Conservation (phyloP, 2,888 invertebrate genomes). For the Falcaria lacertinaria region DNA sequence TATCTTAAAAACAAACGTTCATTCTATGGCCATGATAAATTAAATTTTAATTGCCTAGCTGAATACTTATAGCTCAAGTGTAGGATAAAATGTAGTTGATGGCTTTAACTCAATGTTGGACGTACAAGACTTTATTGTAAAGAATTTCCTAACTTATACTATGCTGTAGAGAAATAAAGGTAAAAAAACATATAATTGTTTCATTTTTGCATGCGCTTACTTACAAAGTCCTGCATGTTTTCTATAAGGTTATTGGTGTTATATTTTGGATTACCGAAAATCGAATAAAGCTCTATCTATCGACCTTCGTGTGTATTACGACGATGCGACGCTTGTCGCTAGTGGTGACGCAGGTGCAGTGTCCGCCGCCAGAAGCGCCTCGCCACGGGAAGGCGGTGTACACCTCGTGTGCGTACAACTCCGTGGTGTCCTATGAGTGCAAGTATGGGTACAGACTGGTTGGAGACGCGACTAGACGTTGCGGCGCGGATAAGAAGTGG, state of each 20-base stretch:
- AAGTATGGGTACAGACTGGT: constrained; percentile 95
- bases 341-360: constrained; percentile 96
- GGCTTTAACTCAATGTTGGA: constrained; percentile 59
- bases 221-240: constrained; percentile 15
- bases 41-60: constrained; percentile 46
- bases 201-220: constrained; percentile 56
- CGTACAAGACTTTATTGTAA: constrained; percentile 54
- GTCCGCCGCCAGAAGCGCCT: constrained; percentile 94
- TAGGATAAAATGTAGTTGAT: constrained; percentile 53
- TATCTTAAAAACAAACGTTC: constrained; percentile 26
- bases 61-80: constrained; percentile 53
- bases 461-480: constrained; percentile 93
- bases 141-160: constrained; percentile 58
- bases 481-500: constrained; percentile 97
- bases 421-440: constrained; percentile 97
- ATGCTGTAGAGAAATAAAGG: constrained; percentile 71
- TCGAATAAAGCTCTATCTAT: constrained; percentile 43
- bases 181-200: constrained; percentile 53
- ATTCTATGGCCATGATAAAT: constrained; percentile 72
- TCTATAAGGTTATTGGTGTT: constrained; percentile 10
- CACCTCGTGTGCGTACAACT: constrained; percentile 95
- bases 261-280: constrained; percentile 7
- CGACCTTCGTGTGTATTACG: constrained; percentile 31
- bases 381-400: constrained; percentile 95
- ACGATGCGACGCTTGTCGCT: constrained; percentile 73